Evolutionary conservation across 2,797 vertebrate genomes (phyloP), one percentile per base, ranked within the genome.

Genomic region (Melanotaenia pygmaea): DNA sequence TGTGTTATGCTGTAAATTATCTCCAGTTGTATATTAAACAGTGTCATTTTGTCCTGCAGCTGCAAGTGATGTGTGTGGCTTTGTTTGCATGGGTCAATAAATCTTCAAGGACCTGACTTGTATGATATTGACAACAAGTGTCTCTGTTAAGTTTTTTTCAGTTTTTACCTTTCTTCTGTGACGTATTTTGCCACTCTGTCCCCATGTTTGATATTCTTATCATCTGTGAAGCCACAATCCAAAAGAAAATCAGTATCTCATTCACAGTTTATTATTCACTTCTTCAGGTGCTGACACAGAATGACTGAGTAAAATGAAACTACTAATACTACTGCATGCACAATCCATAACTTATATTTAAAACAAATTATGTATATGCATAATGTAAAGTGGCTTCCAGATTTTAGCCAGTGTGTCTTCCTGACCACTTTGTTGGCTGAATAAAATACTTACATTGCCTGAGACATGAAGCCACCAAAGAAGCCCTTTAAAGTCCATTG

Each of bases 241-340:
- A 77, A 82, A 60, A 79, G 74, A 40, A 79, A 72, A 81, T 82
- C 64, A 70, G 35, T 47, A 38, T 63, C 38, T 85, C 83, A 76
- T 81, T 91, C 84, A 81, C 70, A 83, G 78, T 89, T 83, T 80
- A 70, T 83, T 6, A 9, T 70, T 78, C 0, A 26, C 74, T 80
- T 58, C 35, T 72, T 89, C 72, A 81, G 84, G 77, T 34, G 64
- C 45, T 66, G 68, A 83, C 81, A 62, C 83, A 89, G 62, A 76
- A 79, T 78, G 82, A 85, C 54, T 35, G 40, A 79, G 70, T 40
- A 77, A 86, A 80, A 72, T 7, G 1, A 28, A 54, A 54, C 24
- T 12, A 12, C 10, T 26, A 13, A 2, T 14, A 24, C 22, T 54
- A 54, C 24, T 24, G 11, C 51, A 26, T 26, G 51, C 24, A 12